Percentiles rank a stretch among this genome's conserved stretches.
These are phyloP conservation scores for Cossypha heuglini DNA, from an alignment of 2,797 vertebrate species.

Conservation along the genomic window DNA sequence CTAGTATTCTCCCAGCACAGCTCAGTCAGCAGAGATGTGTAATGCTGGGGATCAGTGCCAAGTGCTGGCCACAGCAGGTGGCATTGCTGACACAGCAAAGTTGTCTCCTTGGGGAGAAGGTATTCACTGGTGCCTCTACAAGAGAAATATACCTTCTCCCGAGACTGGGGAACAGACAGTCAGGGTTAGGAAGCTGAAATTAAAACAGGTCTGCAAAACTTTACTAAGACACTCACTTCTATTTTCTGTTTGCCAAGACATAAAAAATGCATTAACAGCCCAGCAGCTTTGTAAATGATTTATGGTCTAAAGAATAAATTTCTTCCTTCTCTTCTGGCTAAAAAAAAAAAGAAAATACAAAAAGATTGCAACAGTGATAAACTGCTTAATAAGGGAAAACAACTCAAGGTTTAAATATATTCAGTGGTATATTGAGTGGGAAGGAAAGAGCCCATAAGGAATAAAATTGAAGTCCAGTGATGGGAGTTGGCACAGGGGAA, in stretches of 20 bases:
- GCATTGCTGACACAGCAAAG: constrained; percentile 58
- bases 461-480: neutral
- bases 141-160: neutral
- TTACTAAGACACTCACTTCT: constrained; percentile 22
- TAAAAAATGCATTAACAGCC: constrained; percentile 65
- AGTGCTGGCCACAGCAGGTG: constrained; percentile 24
- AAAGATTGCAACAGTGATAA: constrained; percentile 21
- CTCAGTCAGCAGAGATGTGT: constrained; percentile 60
- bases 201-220: constrained; percentile 31
- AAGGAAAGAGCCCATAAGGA: neutral
- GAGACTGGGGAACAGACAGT: neutral
- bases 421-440: constrained; percentile 1
- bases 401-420: constrained; percentile 6
- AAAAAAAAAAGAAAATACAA: neutral
- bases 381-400: constrained; percentile 65
- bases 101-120: neutral
- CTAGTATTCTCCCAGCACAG: constrained; percentile 10
- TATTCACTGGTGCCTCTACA: neutral
- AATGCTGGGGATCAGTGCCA: neutral
- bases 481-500: neutral
- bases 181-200: constrained; percentile 18
- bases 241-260: constrained; percentile 62
- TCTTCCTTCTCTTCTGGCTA: neutral
- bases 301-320: constrained; percentile 56
- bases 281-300: constrained; percentile 63